Evolutionary conservation across 2,797 vertebrate genomes (phyloP).

Genomic region (Coendou prehensilis): DNA sequence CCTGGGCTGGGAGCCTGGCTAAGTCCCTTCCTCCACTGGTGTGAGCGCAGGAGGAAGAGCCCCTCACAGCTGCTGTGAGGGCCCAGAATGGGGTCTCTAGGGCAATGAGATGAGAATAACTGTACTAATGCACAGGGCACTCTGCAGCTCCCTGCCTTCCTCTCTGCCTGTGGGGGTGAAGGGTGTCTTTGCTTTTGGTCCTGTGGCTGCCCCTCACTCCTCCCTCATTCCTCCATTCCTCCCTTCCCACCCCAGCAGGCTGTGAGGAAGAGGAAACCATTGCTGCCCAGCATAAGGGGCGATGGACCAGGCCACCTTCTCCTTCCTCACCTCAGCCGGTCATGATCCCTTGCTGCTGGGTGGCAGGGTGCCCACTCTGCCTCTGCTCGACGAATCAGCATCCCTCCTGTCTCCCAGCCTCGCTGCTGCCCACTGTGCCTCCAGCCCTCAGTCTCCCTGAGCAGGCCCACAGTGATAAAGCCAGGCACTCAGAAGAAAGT

Average conservation of each 20-base stretch:
- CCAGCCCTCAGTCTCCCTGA: background rate
- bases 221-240: background rate
- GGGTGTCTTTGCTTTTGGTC: background rate
- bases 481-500: background rate
- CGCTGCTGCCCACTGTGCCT: too few relatives aligned
- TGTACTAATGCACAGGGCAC: background rate
- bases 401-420: background rate
- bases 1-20: background rate
- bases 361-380: background rate
- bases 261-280: background rate
- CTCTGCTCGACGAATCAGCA: background rate
- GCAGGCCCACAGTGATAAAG: background rate
- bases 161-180: background rate
- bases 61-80: slow-evolving; percentile 45
- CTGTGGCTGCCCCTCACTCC: background rate
- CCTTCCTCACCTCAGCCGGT: background rate
- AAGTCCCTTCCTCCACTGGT: background rate
- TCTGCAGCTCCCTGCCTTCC: background rate
- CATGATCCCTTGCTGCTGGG: background rate
- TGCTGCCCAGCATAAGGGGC: background rate
- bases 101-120: slow-evolving; percentile 56
- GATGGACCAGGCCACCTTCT: background rate
- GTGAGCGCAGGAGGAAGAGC: slow-evolving; percentile 11
- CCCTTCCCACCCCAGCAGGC: background rate
- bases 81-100: slow-evolving; percentile 30